Percentiles rank a stretch among this genome's conserved stretches.
phyloP scores from a whole-genome alignment of 2,888 invertebrate species.

The Cataglyphis rosenhaueri region DNA sequence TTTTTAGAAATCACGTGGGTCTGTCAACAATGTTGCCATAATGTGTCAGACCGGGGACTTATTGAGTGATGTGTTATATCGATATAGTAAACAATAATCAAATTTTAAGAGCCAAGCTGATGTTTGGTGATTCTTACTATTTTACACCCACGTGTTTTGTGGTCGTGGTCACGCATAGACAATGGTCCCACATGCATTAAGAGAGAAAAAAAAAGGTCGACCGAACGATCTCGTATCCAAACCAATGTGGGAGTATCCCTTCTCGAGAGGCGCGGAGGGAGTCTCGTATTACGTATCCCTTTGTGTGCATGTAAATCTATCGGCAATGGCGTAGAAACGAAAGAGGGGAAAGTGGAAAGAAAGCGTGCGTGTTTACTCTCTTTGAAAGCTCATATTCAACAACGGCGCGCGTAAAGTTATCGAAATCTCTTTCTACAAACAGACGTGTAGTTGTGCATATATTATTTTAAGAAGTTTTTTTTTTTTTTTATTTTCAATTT shows the following conservation, averaged over 20 bases:
- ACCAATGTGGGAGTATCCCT: constrained; percentile 49
- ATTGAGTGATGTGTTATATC: background rate
- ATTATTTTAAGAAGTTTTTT: background rate
- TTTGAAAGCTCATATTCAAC: constrained; percentile 6
- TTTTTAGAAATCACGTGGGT: no score
- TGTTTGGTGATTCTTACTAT: background rate
- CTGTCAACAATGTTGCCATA: no score
- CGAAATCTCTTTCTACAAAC: background rate
- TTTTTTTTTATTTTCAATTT: background rate
- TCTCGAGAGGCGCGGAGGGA: constrained; percentile 25
- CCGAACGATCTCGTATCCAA: constrained; percentile 14
- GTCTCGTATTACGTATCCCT: constrained; percentile 32
- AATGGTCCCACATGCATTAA: constrained; percentile 56
- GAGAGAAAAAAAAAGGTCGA: constrained; percentile 14
- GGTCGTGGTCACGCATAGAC: constrained; percentile 35
- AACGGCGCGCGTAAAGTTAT: background rate
- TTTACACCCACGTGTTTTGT: constrained; percentile 40
- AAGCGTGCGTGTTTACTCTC: background rate
- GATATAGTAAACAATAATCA: background rate
- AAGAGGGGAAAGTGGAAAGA: background rate
- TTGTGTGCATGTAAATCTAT: constrained; percentile 45
- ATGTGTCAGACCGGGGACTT: no score
- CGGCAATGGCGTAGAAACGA: constrained; percentile 40
- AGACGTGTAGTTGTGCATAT: background rate
- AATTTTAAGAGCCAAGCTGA: constrained; percentile 19